phyloP scores from a whole-genome alignment of 1,140 invertebrate species.

The Lerema accius region DNA sequence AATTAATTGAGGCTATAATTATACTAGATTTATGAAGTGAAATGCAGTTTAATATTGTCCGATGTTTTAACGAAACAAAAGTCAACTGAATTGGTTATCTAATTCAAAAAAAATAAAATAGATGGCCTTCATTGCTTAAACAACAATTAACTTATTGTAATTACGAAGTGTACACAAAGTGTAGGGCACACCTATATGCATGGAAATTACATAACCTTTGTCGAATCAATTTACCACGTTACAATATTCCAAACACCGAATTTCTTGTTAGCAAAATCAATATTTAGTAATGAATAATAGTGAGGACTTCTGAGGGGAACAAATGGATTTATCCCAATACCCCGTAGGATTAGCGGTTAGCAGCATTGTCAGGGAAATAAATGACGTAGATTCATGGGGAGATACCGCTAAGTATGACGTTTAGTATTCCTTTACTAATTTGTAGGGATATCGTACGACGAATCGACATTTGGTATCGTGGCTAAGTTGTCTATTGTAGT shows the following conservation, averaged over 20 bases:
- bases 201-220: no score
- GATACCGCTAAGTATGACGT: constrained; percentile 48
- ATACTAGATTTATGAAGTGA: no score
- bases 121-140: no score
- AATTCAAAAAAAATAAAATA: no score
- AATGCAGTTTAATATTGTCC: no score
- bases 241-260: constrained; percentile 9
- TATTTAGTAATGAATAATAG: constrained; percentile 40
- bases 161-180: no score
- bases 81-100: no score
- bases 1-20: no score
- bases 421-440: constrained; percentile 49
- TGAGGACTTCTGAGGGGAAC: constrained; percentile 37
- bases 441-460: constrained; percentile 33
- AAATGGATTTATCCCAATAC: constrained; percentile 46
- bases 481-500: background rate
- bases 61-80: no score
- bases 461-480: constrained; percentile 5
- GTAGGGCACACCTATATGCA: no score
- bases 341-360: constrained; percentile 52
- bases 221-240: background rate
- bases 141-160: no score
- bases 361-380: constrained; percentile 37
- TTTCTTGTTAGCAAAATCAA: constrained; percentile 32
- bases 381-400: constrained; percentile 43